A percentile compares a stretch with the other conserved stretches of the same genome.
phyloP scores from a whole-genome alignment of 1,140 invertebrate genomes.

The Cephus cinctus region DNA sequence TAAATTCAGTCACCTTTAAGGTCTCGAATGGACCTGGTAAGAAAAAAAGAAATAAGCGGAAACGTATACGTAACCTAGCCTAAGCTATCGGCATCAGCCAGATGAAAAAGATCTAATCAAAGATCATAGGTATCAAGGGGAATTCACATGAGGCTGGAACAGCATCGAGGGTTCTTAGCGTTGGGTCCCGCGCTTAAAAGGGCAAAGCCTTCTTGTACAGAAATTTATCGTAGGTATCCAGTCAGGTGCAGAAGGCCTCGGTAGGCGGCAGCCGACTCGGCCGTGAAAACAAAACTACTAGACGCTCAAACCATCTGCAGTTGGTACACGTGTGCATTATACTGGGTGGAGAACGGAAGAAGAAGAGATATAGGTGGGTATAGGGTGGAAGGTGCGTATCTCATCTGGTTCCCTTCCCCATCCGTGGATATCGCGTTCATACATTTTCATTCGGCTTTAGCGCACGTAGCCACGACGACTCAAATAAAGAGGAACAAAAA shows the following conservation, averaged over 20 bases:
- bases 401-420: conserved; percentile 18
- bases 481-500: background rate
- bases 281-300: background rate
- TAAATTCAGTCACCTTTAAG: background rate
- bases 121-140: too few species aligned
- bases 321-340: conserved; percentile 28
- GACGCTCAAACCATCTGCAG: conserved; percentile 23
- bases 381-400: conserved; percentile 26
- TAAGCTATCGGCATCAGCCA: background rate
- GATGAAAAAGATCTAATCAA: too few species aligned
- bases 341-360: conserved; percentile 8
- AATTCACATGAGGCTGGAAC: too few species aligned
- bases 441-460: conserved; percentile 34
- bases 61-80: background rate
- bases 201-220: conserved; percentile 6
- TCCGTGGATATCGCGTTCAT: conserved; percentile 28
- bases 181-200: conserved; percentile 18
- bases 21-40: background rate
- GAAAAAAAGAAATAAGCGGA: background rate
- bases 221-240: conserved; percentile 17
- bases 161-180: too few species aligned
- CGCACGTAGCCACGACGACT: too few species aligned
- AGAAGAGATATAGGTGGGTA: background rate
- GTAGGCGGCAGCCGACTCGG: background rate
- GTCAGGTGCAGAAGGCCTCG: conserved; percentile 14